A percentile compares a stretch with the other conserved stretches of the same genome.
These are phyloP conservation scores for Helicolenus hilgendorfi DNA, from an alignment of 2,797 vertebrate species.

Conservation along the genomic window DNA sequence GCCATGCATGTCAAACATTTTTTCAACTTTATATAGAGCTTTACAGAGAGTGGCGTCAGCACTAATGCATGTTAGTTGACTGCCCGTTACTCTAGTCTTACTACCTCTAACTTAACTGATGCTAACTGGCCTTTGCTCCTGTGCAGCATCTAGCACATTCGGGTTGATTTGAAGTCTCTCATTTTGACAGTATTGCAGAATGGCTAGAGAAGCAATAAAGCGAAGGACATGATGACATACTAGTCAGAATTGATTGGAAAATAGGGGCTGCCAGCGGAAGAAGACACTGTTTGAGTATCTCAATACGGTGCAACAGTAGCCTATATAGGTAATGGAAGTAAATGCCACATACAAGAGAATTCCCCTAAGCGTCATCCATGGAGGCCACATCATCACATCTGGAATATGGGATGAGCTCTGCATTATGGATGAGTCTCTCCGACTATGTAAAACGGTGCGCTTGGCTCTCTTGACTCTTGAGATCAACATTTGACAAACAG, in stretches of 20 bases:
- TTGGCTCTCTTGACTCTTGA: background rate
- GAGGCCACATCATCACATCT: background rate
- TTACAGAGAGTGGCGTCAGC: no score
- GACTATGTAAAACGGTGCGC: background rate
- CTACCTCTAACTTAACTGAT: background rate
- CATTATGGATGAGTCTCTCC: conserved; percentile 23
- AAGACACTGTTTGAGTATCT: background rate
- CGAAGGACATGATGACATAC: no score
- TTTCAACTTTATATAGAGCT: no score
- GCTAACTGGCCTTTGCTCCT: background rate
- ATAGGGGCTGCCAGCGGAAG: background rate
- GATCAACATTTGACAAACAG: conserved; percentile 12
- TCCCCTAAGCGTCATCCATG: background rate
- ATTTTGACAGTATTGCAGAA: no score
- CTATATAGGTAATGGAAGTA: background rate
- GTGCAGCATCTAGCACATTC: no score
- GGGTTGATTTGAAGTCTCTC: no score
- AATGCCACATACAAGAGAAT: background rate
- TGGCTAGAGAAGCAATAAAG: no score
- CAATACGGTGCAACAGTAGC: background rate
- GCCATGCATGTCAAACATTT: background rate
- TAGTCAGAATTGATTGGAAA: no score
- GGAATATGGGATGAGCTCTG: conserved; percentile 4
- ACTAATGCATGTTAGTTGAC: no score
- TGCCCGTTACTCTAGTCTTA: no score